Conservation (phyloP, 1,140 invertebrate genomes). For the Zaprionus taronus region DNA sequence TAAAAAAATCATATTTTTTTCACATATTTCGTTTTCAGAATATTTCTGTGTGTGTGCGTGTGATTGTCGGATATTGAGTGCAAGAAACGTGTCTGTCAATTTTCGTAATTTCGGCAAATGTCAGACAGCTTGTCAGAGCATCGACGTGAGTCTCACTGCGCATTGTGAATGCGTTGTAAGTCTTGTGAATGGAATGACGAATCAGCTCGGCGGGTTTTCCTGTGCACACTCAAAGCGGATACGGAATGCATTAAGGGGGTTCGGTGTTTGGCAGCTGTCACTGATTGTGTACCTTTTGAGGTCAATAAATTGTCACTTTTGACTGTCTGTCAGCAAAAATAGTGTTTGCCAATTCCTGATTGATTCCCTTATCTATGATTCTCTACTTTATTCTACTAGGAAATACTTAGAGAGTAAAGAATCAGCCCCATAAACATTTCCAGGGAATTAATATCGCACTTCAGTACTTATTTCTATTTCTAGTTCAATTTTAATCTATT, state of each 20-base stretch:
- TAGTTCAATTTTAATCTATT: slow-evolving; percentile 33
- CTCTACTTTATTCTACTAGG: neutral
- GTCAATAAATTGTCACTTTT: slow-evolving; percentile 53
- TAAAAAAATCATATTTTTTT: slow-evolving; percentile 49
- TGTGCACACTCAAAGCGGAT: slow-evolving; percentile 24
- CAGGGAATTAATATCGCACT: slow-evolving; percentile 6
- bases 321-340: neutral
- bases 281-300: slow-evolving; percentile 58
- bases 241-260: slow-evolving; percentile 55
- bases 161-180: slow-evolving; percentile 24
- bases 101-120: slow-evolving; percentile 65
- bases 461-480: neutral
- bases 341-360: slow-evolving; percentile 10
- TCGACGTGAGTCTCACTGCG: slow-evolving; percentile 19
- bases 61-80: slow-evolving; percentile 59
- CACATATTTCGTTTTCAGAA: no score
- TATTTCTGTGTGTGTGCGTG: neutral
- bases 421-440: neutral
- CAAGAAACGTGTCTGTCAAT: slow-evolving; percentile 69
- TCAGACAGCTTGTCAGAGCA: slow-evolving; percentile 60
- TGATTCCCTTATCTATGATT: neutral
- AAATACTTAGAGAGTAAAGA: neutral
- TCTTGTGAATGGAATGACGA: slow-evolving; percentile 60
- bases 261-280: slow-evolving; percentile 53
- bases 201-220: slow-evolving; percentile 37